These are phyloP conservation scores for Philereme transversata DNA, from an alignment of 2,888 invertebrate genomes.

Conservation along the genomic window DNA sequence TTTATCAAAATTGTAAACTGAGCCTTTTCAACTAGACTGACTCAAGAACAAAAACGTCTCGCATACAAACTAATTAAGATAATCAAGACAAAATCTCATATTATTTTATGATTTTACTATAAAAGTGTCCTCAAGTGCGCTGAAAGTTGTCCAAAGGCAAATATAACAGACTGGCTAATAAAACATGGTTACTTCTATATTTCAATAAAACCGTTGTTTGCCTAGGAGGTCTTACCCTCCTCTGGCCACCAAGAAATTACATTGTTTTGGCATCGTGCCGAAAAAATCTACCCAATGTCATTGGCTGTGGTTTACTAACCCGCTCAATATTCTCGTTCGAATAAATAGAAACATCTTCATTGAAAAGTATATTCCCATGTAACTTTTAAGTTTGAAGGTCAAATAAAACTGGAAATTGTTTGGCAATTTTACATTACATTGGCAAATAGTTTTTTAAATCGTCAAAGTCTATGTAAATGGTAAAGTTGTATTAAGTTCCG, in stretches of 20 bases:
- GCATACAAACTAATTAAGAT: too few species aligned
- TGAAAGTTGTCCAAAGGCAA: slow-evolving; percentile 20
- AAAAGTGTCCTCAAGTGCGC: neutral
- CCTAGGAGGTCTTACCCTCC: slow-evolving; percentile 20
- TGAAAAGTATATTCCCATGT: slow-evolving; percentile 11
- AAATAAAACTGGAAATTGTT: neutral
- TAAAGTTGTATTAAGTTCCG: too few species aligned
- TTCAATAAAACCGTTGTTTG: slow-evolving; percentile 32
- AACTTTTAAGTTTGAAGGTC: slow-evolving; percentile 12
- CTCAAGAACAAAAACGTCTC: too few species aligned
- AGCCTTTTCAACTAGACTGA: too few species aligned
- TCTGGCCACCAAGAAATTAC: slow-evolving; percentile 43
- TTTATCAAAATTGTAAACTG: too few species aligned
- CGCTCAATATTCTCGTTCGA: slow-evolving; percentile 45
- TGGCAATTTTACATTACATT: too few species aligned
- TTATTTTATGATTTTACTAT: too few species aligned
- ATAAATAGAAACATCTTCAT: slow-evolving; percentile 24
- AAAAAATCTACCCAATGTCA: slow-evolving; percentile 49
- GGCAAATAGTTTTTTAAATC: neutral
- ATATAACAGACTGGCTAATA: slow-evolving; percentile 7
- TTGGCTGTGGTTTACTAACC: slow-evolving; percentile 47
- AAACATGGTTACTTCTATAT: slow-evolving; percentile 27
- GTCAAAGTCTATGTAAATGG: too few species aligned
- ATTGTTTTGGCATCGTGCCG: slow-evolving; percentile 56
- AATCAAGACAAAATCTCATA: too few species aligned